Evolutionary conservation across 2,888 invertebrate species (phyloP), one percentile per base, ranked within the genome.

Genomic region (Neria commutata): DNA sequence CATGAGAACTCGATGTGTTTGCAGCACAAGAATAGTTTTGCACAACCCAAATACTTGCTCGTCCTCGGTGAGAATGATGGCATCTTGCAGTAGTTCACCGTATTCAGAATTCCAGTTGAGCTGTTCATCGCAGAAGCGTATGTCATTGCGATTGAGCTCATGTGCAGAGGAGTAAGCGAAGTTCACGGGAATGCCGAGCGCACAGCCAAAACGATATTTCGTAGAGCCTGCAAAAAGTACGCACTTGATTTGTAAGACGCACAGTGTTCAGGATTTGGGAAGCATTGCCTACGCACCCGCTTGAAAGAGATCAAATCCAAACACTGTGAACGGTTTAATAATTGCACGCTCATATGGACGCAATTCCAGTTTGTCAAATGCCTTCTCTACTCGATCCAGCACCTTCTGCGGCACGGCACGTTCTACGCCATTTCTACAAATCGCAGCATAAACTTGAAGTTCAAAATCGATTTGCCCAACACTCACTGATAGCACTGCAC

Each of bases 31-130:
- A 53, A 94, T 85, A 79, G 92, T 89, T 67, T 89, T 85, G 58
- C 91, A 92, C 24, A 94, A 87, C 1, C 89, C 92, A 83, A 91
- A 94, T 61, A 90, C 84, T 77, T 92, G 88, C 10, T 91, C 93
- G 62, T 89, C 87, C 63, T 91, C 90, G 14, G 90, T 88, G n/a
- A 94, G 75, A 2, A 91, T 79, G 25, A 94, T 74, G 0, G 92
- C 86, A 14, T 90, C 81, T 51, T 88, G 80, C 46, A 94, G 82
- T 56, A 86, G 78, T 66, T 85, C 78, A 0, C 89, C 91, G 58
- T 83, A 84, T 58, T 87, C 85, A 1, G 87, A 83, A 33, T 83
- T 82, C 89, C 91, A 91, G 67, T 88, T 82, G 0, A 94, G 83
- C 52, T 83, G 76, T 63, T 88, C 84, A 60, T 86, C 84, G 46